These are phyloP conservation scores for Sepioteuthis lessoniana DNA, from an alignment of 2,888 invertebrate species.

Conservation along the genomic window DNA sequence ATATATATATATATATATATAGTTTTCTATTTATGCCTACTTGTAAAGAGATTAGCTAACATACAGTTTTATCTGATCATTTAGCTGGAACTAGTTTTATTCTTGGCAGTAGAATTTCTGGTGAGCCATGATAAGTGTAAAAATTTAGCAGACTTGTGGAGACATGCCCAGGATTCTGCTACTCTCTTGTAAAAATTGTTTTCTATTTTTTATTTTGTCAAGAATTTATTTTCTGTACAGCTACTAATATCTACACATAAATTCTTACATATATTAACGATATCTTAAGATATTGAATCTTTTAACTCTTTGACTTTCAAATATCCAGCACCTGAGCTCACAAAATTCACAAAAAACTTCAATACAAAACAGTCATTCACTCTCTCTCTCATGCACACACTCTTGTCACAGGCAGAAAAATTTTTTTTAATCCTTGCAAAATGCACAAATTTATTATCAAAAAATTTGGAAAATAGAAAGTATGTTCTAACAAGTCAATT, in stretches of 20 bases:
- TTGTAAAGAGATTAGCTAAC: not conserved
- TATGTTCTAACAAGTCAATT: too few species aligned
- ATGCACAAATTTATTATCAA: too few species aligned
- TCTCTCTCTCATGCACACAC: too few species aligned
- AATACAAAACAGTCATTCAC: too few species aligned
- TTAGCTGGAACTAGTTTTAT: slow-evolving; percentile 24
- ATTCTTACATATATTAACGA: not conserved
- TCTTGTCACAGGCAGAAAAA: too few species aligned
- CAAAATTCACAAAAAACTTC: too few species aligned
- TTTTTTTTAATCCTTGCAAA: too few species aligned
- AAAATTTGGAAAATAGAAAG: too few species aligned
- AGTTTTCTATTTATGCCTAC: not conserved
- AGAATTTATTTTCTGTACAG: not conserved
- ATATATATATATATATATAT: not conserved
- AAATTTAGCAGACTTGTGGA: not conserved
- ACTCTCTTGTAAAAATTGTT: not conserved
- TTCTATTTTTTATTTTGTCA: not conserved
- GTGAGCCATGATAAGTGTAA: not conserved
- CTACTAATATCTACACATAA: not conserved
- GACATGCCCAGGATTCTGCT: not conserved
- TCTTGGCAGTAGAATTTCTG: not conserved
- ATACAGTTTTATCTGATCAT: not conserved
- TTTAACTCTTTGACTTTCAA: too few species aligned
- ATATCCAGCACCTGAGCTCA: too few species aligned
- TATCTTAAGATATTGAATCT: not conserved